Percentiles rank a stretch among this genome's conserved stretches.
Conservation (phyloP, 2,888 invertebrate genomes). For the Cheilosia scutellata region DNA sequence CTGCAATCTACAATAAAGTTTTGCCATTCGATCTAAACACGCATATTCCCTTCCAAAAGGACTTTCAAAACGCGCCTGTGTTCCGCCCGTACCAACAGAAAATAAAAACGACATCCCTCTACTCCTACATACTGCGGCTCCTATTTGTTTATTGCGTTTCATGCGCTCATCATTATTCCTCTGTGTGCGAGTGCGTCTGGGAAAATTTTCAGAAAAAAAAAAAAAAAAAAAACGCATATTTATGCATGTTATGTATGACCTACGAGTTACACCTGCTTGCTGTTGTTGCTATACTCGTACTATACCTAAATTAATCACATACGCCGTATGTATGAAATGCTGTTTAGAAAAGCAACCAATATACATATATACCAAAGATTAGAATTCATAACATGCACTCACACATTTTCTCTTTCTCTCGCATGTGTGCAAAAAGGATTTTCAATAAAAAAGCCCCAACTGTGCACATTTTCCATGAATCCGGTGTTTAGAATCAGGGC, state of each 20-base stretch:
- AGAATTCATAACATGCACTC: conserved; percentile 61
- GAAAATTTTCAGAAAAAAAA: conserved; percentile 42
- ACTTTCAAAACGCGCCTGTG: conserved; percentile 55
- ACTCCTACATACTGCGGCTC: conserved; percentile 5
- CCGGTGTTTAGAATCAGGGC: conserved; percentile 67
- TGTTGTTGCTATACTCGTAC: conserved; percentile 27
- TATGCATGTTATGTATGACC: conserved; percentile 30
- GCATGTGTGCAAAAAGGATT: conserved; percentile 28
- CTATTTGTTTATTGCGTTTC: conserved; percentile 67
- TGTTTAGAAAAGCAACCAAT: conserved; percentile 62
- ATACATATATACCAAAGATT: conserved; percentile 51
- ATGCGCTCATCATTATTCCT: conserved; percentile 51
- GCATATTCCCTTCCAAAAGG: conserved; percentile 63
- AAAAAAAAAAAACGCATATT: conserved; percentile 22
- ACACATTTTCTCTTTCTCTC: conserved; percentile 55
- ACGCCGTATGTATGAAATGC: conserved; percentile 18
- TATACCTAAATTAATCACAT: conserved; percentile 58
- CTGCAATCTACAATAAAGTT: conserved; percentile 44
- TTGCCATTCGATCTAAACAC: conserved; percentile 56
- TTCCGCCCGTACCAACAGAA: conserved; percentile 19
- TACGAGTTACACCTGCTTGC: conserved; percentile 62
- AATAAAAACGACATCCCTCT: conserved; percentile 28
- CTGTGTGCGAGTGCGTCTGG: conserved; percentile 65
- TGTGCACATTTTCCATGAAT: conserved; percentile 63
- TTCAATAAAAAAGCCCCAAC: conserved; percentile 23